phyloP scores from a whole-genome alignment of 2,797 vertebrate species.

The Sebastes steindachneri region DNA sequence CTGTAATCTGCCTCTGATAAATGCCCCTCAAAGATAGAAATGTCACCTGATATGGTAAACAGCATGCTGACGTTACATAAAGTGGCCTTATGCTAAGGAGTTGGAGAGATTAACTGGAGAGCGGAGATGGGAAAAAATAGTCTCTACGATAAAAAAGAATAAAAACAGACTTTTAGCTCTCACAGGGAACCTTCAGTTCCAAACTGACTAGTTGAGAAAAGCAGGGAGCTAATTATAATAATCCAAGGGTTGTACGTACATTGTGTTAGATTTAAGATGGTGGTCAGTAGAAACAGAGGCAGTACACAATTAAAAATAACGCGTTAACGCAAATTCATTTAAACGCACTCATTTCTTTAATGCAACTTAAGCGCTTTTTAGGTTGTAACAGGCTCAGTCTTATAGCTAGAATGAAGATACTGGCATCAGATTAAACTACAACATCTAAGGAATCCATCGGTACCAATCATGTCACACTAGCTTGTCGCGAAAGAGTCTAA shows the following conservation, averaged over 20 bases:
- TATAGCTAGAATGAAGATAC: too few species aligned
- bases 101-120: constrained; percentile 75
- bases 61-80: constrained; percentile 79
- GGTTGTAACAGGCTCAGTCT: too few species aligned
- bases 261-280: background rate
- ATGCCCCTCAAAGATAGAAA: constrained; percentile 84
- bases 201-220: constrained; percentile 26
- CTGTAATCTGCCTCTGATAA: constrained; percentile 86
- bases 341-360: too few species aligned
- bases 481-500: too few species aligned
- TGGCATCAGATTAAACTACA: too few species aligned
- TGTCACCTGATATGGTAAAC: constrained; percentile 86
- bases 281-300: constrained; percentile 8
- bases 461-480: too few species aligned
- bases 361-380: too few species aligned
- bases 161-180: constrained; percentile 45
- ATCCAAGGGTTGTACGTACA: constrained; percentile 6
- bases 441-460: too few species aligned
- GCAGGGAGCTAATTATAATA: constrained; percentile 7
- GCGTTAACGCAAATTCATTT: too few species aligned
- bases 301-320: background rate
- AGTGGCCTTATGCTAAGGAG: constrained; percentile 80
- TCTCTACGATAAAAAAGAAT: constrained; percentile 39
- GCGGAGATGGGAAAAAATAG: constrained; percentile 65
- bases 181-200: constrained; percentile 28